Evolutionary conservation across 2,797 vertebrate genomes (phyloP).

Genomic region (Microctenopoma steveboyesi): DNA sequence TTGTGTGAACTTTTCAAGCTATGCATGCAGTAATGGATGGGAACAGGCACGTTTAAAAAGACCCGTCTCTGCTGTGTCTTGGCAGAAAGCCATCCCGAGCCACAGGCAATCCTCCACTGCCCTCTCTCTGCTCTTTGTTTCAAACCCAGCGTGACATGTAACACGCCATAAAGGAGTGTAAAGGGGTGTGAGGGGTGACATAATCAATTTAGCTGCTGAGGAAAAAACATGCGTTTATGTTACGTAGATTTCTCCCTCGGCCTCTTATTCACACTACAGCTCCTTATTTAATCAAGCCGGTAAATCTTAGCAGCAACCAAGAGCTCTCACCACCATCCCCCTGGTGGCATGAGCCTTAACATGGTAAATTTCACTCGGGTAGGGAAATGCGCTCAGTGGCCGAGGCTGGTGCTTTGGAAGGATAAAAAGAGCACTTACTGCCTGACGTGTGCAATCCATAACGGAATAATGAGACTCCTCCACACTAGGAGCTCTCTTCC

Average conservation of each 20-base stretch:
- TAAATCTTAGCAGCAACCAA: conserved; percentile 75
- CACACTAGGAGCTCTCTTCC: conserved; percentile 63
- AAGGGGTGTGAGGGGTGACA: conserved; percentile 21
- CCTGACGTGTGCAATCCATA: conserved; percentile 85
- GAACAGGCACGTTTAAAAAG: conserved; percentile 57
- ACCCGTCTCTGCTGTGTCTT: conserved; percentile 56
- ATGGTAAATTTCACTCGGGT: conserved; percentile 82
- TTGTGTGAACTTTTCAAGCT: conserved; percentile 68
- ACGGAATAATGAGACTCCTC: conserved; percentile 83
- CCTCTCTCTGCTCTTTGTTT: conserved; percentile 73
- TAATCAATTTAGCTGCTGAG: conserved; percentile 71
- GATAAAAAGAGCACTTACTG: conserved; percentile 84
- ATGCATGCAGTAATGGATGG: conserved; percentile 63
- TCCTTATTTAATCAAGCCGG: conserved; percentile 82
- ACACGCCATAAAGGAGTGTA: conserved; percentile 65
- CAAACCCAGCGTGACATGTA: conserved; percentile 73
- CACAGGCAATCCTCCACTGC: conserved; percentile 70
- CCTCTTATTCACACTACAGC: conserved; percentile 76
- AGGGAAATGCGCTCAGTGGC: conserved; percentile 76
- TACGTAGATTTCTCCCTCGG: conserved; percentile 71
- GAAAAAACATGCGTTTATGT: conserved; percentile 69
- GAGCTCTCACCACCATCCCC: conserved; percentile 71
- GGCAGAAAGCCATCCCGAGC: conserved; percentile 64
- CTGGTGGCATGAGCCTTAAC: conserved; percentile 76
- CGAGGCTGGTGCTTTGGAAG: conserved; percentile 73